A percentile compares a stretch with the other conserved stretches of the same genome.
These are phyloP conservation scores for Cecidostiba fungosa DNA, from an alignment of 2,888 invertebrate genomes.

Conservation along the genomic window DNA sequence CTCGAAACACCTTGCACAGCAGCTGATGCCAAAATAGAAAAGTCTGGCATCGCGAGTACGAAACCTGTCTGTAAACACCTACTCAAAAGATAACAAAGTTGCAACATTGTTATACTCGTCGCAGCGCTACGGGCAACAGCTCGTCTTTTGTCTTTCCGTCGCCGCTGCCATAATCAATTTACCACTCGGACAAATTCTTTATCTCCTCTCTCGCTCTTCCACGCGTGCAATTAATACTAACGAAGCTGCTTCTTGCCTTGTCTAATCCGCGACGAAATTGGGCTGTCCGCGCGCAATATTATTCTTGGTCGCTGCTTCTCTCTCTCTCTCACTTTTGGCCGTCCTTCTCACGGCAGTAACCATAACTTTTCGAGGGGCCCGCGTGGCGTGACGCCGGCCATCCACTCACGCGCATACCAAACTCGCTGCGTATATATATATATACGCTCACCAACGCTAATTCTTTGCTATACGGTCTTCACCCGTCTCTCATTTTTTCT, in stretches of 20 bases:
- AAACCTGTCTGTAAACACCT: background rate
- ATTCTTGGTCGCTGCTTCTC: constrained; percentile 74
- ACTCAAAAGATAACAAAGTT: constrained; percentile 14
- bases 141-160: constrained; percentile 33
- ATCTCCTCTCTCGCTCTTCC: constrained; percentile 59
- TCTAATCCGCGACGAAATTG: constrained; percentile 73
- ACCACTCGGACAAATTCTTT: constrained; percentile 45
- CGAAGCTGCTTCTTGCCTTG: constrained; percentile 59
- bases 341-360: constrained; percentile 74
- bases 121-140: background rate
- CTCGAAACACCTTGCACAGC: background rate
- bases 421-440: constrained; percentile 53
- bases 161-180: constrained; percentile 36
- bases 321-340: constrained; percentile 69
- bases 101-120: constrained; percentile 24
- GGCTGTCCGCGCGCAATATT: constrained; percentile 75
- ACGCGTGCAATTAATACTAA: constrained; percentile 62
- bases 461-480: constrained; percentile 51
- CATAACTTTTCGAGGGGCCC: constrained; percentile 75
- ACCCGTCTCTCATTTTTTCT: background rate
- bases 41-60: background rate
- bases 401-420: constrained; percentile 74
- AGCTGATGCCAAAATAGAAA: background rate
- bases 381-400: constrained; percentile 77
- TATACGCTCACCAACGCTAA: constrained; percentile 59